Evolutionary conservation across 2,113 vertebrate species (phyloP), one percentile per base, ranked within the genome.

Genomic region (Mesitornis unicolor): DNA sequence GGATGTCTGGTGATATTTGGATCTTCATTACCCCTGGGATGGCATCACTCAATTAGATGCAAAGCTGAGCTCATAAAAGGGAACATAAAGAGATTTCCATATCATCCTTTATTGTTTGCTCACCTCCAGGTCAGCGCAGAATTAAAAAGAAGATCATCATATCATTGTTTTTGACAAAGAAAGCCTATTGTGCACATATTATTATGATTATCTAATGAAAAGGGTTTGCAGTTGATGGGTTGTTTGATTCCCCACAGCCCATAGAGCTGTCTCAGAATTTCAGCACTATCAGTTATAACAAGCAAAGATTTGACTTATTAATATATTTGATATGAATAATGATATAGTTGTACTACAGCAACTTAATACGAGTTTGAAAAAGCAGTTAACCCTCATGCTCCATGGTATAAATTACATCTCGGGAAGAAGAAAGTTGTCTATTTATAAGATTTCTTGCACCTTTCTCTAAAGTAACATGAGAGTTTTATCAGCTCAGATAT

Each of bases 241-340:
- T 67, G 9, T 68, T 95, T 79, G 82, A 93, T 90, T 96, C 87
- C 92, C 82, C 61, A 63, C 57, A 88, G 89, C 25, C 61, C 87
- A 60, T 81, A 76, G 64, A 93, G 90, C 92, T 93, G 87, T 79
- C 48, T 95, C 84, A 40, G 70, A 68, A 11, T 38, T 77, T 84
- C 24, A 88, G 59, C 20, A 6, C 19, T 4, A 24, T 85, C 70
- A 73, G 70, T 54, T 33, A 24, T 61, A 40, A n/a, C 36, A 86
- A 61, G 67, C 64, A 51, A 45, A 47, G 50, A 1, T 80, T 84
- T 92, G 83, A 61, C 59, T 92, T 50, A n/a, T 40, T 45, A 43
- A 47, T 60, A 6, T 36, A 68, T 68, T 89, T 38, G 50, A 90
- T 95, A 76, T 26, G 29, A 64, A n/a, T 69, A 50, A 69, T 79